Evolutionary conservation across 2,797 vertebrate genomes (phyloP).

Genomic region (Myotis vivesi): DNA sequence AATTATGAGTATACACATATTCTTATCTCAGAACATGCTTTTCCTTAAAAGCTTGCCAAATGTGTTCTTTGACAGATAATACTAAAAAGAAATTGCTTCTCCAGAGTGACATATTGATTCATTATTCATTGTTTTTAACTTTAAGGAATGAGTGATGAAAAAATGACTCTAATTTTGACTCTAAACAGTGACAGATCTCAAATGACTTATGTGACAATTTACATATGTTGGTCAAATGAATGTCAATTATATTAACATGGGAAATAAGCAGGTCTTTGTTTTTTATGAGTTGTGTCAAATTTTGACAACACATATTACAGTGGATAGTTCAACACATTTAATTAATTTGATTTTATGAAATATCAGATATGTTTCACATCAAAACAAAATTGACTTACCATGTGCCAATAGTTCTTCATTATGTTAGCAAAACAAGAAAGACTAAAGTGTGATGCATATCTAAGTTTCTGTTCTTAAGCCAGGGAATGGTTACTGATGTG

Average conservation of each 20-base stretch:
- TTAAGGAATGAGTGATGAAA: conserved; percentile 18
- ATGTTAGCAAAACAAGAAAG: background rate
- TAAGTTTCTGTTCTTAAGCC: background rate
- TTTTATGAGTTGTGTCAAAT: background rate
- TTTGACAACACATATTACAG: background rate
- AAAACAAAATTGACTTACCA: background rate
- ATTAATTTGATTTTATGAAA: conserved; percentile 39
- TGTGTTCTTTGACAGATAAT: background rate
- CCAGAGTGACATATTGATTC: background rate
- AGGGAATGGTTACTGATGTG: background rate
- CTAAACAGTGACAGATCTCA: background rate
- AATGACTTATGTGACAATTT: conserved; percentile 5
- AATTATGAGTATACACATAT: background rate
- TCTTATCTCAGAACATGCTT: background rate
- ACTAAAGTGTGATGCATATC: background rate
- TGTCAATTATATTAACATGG: conserved; percentile 16
- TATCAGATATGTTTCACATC: background rate
- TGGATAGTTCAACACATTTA: background rate
- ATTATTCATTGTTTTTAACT: background rate
- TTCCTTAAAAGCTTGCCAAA: background rate
- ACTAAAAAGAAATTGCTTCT: background rate
- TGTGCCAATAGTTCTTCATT: background rate
- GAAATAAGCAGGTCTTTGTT: background rate
- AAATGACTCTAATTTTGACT: background rate
- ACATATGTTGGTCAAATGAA: background rate